phyloP scores from a whole-genome alignment of 1,140 invertebrate species.

The Lepidostoma basale region DNA sequence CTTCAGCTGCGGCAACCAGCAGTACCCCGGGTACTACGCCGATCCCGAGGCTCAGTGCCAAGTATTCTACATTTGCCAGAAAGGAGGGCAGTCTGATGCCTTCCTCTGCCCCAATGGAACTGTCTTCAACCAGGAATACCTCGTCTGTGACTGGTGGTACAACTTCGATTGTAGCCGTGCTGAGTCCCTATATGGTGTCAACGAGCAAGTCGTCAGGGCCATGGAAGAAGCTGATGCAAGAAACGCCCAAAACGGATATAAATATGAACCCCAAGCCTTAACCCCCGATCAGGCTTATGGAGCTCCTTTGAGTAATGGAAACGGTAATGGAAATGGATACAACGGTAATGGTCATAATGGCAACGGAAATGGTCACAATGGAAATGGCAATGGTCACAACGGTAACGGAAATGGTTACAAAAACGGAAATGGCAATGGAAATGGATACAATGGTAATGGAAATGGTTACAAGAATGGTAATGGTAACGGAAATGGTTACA shows the following conservation, averaged over 20 bases:
- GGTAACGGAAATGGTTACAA: constrained; percentile 30
- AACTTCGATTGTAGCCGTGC: constrained; percentile 59
- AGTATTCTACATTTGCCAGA: constrained; percentile 62
- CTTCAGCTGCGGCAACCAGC: constrained; percentile 61
- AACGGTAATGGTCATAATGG: constrained; percentile 21
- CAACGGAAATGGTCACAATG: too few relatives aligned
- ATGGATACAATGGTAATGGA: neutral
- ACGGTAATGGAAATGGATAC: constrained; percentile 12
- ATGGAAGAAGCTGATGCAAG: constrained; percentile 45
- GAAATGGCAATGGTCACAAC: constrained; percentile 31
- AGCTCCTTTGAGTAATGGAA: neutral
- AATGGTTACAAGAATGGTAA: constrained; percentile 14
- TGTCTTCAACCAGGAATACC: constrained; percentile 63
- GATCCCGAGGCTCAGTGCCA: constrained; percentile 60
- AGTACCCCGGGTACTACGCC: constrained; percentile 61
- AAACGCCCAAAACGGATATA: constrained; percentile 24
- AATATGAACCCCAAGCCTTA: constrained; percentile 26
- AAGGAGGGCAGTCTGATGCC: constrained; percentile 54
- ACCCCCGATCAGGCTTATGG: constrained; percentile 8
- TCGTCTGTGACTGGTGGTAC: constrained; percentile 65
- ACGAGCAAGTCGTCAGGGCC: constrained; percentile 39
- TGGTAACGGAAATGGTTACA: constrained; percentile 5
- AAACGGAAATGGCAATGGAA: constrained; percentile 13
- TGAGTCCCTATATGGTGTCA: constrained; percentile 42
- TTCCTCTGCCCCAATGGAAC: constrained; percentile 68